Evolutionary conservation across 2,797 vertebrate species (phyloP).

Genomic region (Mallotus villosus): DNA sequence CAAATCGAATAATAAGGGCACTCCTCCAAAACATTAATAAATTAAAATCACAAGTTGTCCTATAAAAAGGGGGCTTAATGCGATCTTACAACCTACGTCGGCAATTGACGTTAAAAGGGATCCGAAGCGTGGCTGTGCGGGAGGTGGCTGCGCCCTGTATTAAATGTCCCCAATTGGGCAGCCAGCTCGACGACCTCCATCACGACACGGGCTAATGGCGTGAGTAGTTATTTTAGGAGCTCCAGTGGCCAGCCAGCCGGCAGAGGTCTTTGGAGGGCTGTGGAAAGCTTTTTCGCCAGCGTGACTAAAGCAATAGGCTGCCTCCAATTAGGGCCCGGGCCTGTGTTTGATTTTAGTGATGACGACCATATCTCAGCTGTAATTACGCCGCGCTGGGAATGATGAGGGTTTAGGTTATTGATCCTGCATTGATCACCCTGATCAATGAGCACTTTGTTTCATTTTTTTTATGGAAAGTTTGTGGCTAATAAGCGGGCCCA

Average conservation of each 20-base stretch:
- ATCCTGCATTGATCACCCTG: constrained; percentile 75
- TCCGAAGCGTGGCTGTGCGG: constrained; percentile 50
- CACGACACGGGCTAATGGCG: constrained; percentile 72
- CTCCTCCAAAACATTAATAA: constrained; percentile 55
- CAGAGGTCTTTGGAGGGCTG: constrained; percentile 64
- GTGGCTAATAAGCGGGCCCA: constrained; percentile 65
- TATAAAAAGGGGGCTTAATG: constrained; percentile 49
- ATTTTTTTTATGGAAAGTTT: constrained; percentile 72
- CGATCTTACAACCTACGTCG: constrained; percentile 46
- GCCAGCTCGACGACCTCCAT: constrained; percentile 65
- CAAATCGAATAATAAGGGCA: constrained; percentile 58
- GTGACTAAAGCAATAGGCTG: constrained; percentile 61
- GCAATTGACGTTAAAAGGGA: constrained; percentile 51
- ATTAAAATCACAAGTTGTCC: constrained; percentile 62
- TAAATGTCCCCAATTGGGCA: constrained; percentile 65
- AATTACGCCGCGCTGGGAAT: constrained; percentile 78
- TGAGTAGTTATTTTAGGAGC: constrained; percentile 69
- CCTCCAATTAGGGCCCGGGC: constrained; percentile 75
- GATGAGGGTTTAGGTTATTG: constrained; percentile 83
- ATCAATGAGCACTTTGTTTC: constrained; percentile 82
- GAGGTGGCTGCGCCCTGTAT: constrained; percentile 47
- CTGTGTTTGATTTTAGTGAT: constrained; percentile 78
- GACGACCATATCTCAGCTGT: constrained; percentile 78
- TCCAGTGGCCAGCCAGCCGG: constrained; percentile 43
- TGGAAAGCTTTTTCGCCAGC: constrained; percentile 58